Evolutionary conservation across 2,797 vertebrate species (phyloP), one percentile per base, ranked within the genome.

Genomic region (Ispidina lecontei): DNA sequence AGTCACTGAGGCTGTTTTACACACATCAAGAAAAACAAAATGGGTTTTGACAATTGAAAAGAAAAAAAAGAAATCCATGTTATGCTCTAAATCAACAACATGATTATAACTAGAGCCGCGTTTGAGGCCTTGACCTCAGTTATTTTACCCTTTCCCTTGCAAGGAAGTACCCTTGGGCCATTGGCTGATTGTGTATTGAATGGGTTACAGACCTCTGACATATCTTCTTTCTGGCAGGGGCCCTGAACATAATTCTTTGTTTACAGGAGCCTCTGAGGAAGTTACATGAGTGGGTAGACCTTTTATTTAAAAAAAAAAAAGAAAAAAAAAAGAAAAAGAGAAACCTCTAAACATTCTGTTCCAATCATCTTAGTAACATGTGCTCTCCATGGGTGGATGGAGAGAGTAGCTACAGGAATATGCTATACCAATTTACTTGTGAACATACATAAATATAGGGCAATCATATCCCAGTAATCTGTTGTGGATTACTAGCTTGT

Each of bases 111-210:
- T 87, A 37, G 90, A 91, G 89, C 91, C 84, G 54, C 2, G 0
- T 75, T 54, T 87, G 80, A 77, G 93, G 91, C 91, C 93, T 87
- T 90, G 84, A 93, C 84, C 88, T 96, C 91, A 33, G 94, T 97
- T 97, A 96, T 96, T 97, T 96, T 96, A 95, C 93, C 87, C 95
- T 96, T 97, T 96, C 62, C 79, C 86, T 96, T 87, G 65, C 55
- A 81, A 97, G 95, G 96, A 97, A 97, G 90, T 98, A 83, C 96
- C 96, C 96, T 86, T 94, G 94, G 96, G 97, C 96, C 94, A 86
- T 64, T 72, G 90, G 56, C 69, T 94, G 91, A 89, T 93, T 97
- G 90, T 87, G 92, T 46, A 3, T 79, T 91, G 96, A 97, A 95
- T 87, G 89, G 93, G 77, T 97, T 97, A 94, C 95, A 97, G 95